These are phyloP conservation scores for Noctua fimbriata DNA, from an alignment of 2,888 invertebrate genomes.

Conservation along the genomic window DNA sequence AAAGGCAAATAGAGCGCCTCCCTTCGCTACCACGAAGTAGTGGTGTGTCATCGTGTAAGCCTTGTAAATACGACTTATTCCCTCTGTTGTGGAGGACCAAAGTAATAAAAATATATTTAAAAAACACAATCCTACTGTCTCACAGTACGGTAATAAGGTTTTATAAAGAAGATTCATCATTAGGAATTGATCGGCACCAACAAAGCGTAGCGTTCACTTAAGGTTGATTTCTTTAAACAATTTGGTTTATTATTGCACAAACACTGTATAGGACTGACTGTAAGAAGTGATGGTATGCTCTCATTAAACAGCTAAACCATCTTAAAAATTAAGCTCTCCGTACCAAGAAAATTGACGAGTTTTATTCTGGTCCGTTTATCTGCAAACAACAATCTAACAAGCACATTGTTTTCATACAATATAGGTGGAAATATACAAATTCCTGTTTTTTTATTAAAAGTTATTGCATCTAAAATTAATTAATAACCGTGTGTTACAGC, in stretches of 20 bases:
- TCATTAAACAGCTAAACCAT: background rate
- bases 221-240: background rate
- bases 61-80: conserved; percentile 19
- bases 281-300: background rate
- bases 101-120: background rate
- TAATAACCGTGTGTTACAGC: background rate
- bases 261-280: background rate
- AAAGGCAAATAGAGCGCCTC: conserved; percentile 72
- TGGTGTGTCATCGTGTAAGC: conserved; percentile 27
- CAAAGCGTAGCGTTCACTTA: background rate
- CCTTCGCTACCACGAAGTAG: conserved; percentile 30
- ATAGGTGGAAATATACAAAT: background rate
- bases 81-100: background rate
- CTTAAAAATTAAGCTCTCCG: background rate
- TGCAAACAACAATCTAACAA: background rate
- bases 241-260: background rate
- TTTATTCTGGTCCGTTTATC: background rate
- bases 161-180: background rate
- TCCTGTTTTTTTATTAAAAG: background rate
- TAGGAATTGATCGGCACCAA: background rate
- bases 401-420: too few relatives aligned
- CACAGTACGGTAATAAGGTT: background rate
- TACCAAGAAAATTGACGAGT: background rate
- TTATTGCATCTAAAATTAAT: background rate
- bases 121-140: background rate